Conservation (phyloP, 2,113 vertebrate genomes). For the Pipa parva region DNA sequence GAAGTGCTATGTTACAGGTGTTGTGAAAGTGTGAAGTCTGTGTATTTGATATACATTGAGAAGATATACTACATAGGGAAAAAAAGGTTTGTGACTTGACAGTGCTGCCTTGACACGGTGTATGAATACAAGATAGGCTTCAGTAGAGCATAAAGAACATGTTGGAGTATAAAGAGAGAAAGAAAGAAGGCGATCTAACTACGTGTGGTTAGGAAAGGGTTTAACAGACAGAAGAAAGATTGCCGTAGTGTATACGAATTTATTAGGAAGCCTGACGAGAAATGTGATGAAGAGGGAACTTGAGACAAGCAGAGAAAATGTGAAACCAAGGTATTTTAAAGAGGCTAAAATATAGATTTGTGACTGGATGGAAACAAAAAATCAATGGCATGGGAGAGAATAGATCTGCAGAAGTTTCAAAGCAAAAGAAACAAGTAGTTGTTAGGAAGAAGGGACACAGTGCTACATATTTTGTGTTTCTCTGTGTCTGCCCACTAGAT, state of each 20-base stretch:
- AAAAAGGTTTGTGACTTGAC: background rate
- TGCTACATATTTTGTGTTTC: too few relatives aligned
- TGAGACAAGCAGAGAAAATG: background rate
- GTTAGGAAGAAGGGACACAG: too few relatives aligned
- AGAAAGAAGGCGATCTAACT: background rate
- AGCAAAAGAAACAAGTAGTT: too few relatives aligned
- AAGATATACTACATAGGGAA: background rate
- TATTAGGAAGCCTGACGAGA: background rate
- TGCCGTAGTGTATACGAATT: background rate
- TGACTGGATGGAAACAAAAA: too few relatives aligned
- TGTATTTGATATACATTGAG: background rate
- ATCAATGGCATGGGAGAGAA: too few relatives aligned
- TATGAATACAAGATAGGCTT: background rate
- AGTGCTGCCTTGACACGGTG: background rate
- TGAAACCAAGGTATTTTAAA: too few relatives aligned
- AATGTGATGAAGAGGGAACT: background rate
- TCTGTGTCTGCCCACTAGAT: too few relatives aligned
- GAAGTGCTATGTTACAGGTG: too few relatives aligned
- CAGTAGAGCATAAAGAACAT: background rate
- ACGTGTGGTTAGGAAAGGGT: background rate
- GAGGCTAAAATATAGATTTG: too few relatives aligned
- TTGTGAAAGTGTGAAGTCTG: too few relatives aligned
- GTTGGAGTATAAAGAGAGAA: background rate
- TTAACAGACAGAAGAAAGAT: background rate
- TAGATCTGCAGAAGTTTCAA: too few relatives aligned